Base-by-base conservation (phyloP, 2,797 vertebrate genomes). In the Astyanax mexicanus region DNA sequence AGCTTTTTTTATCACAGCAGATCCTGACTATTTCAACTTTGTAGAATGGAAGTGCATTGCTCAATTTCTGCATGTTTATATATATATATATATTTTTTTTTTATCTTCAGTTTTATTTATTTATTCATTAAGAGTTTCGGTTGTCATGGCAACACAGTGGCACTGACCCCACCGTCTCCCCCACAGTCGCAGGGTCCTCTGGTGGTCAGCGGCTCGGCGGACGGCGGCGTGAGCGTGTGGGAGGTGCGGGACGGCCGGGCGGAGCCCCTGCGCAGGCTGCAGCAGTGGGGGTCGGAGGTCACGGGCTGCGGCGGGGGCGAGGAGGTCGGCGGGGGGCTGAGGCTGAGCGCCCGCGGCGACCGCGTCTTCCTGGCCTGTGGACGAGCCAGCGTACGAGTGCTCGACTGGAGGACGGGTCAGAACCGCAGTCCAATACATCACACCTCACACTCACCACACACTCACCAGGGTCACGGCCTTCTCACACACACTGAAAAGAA, bases 161-260 rank as follows among this genome's bases (percentile, higher is more conserved):
- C 57, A 69, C 38, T 80, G 55, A 70, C 70, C 37, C 38, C 73
- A 21, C 6, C 17, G 75, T 72, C 81, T 76, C 72, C 81, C 83
- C 85, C 69, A 2, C 84, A 94, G 93, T 86, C 91, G 80, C 93
- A 94, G 83, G 93, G 93, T 89, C 93, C 93, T 47, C 87, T 94
- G 87, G 88, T 94, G 86, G 95, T 94, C 85, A 92, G 91, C 6
- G 89, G 92, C 76, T 93, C 94, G 0, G 85, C 85, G 0, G 92
- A 93, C 10, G 94, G 94, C 27, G 89, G 86, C 15, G 86, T 95
- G 82, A 94, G 90, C 52, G 91, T 94, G 86, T 95, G 94, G 94
- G 92, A 92, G 86, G 88, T 91, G 78, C 81, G 68, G 8, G 82
- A 88, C 62, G 79, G 72, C 7, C 78, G 85, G 54, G 82, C 73